phyloP scores from a whole-genome alignment of 1,140 invertebrate genomes.

The Colletes latitarsis region DNA sequence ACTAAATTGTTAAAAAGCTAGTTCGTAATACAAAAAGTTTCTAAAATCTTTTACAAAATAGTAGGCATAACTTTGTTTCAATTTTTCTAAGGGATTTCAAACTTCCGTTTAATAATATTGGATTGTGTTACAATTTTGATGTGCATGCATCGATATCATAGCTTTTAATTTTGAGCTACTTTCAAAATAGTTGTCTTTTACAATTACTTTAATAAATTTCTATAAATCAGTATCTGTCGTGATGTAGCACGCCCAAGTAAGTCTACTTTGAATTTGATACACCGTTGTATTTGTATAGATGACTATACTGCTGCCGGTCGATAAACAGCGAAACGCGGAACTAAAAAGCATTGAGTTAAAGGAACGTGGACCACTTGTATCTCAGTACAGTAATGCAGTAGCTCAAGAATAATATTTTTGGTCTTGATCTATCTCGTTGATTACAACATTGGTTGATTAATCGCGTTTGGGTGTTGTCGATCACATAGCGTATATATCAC shows the following conservation, averaged over 20 bases:
- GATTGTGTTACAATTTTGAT: neutral
- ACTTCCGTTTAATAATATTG: neutral
- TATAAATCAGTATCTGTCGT: neutral
- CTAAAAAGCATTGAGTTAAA: slow-evolving; percentile 31
- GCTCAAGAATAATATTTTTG: slow-evolving; percentile 49
- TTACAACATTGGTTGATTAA: slow-evolving; percentile 32
- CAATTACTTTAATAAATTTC: neutral
- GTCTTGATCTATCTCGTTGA: slow-evolving; percentile 23
- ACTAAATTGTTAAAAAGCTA: neutral
- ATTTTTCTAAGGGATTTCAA: neutral
- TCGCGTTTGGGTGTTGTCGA: slow-evolving; percentile 12
- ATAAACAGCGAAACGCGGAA: slow-evolving; percentile 65
- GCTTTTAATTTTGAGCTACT: neutral
- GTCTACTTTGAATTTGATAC: slow-evolving; percentile 33
- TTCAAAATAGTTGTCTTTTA: neutral
- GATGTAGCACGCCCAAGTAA: slow-evolving; percentile 25
- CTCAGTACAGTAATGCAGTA: slow-evolving; percentile 43
- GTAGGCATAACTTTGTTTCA: neutral
- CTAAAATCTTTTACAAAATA: neutral
- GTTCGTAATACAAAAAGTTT: neutral
- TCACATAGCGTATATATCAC: neutral
- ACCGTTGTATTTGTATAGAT: slow-evolving; percentile 26
- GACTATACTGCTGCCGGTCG: slow-evolving; percentile 44
- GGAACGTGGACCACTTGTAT: slow-evolving; percentile 65
- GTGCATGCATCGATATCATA: neutral